Percentiles rank a stretch among this genome's conserved stretches.
phyloP scores from a whole-genome alignment of 2,797 vertebrate species.

The Acanthopagrus latus region DNA sequence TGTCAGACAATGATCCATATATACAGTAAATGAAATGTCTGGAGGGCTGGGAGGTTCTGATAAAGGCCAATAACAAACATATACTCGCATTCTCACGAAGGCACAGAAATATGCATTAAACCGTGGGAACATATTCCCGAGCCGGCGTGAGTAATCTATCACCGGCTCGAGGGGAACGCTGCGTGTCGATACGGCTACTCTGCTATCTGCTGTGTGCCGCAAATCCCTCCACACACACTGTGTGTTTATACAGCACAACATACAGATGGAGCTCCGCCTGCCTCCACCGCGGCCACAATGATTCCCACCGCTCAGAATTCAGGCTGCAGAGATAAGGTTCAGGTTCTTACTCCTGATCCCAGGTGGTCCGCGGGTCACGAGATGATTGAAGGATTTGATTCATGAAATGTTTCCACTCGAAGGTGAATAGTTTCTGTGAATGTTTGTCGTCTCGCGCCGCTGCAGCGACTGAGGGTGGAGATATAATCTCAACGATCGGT shows the following conservation, averaged over 20 bases:
- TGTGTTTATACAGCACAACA: constrained; percentile 5
- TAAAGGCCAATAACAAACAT: constrained; percentile 46
- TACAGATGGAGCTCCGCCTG: neutral
- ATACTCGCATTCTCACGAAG: constrained; percentile 20
- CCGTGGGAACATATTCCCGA: constrained; percentile 31
- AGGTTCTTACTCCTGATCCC: neutral
- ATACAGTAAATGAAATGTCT: constrained; percentile 62
- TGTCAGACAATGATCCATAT: constrained; percentile 64
- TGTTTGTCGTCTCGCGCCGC: neutral
- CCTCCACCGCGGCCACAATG: neutral
- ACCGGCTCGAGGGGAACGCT: constrained; percentile 33
- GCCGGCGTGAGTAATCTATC: constrained; percentile 43
- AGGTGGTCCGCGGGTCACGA: neutral
- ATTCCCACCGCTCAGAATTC: neutral
- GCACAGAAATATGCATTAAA: constrained; percentile 32
- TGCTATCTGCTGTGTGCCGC: constrained; percentile 23
- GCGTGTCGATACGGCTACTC: constrained; percentile 44
- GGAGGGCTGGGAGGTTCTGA: constrained; percentile 49
- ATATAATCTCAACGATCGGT: neutral
- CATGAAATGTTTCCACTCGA: neutral
- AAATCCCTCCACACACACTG: neutral
- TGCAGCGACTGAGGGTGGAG: neutral
- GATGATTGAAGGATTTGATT: neutral
- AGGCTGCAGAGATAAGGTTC: neutral
- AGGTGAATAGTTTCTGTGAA: neutral